A percentile compares a stretch with the other conserved stretches of the same genome.
Conservation (phyloP, 2,113 vertebrate genomes). For the Leucosticte australis region DNA sequence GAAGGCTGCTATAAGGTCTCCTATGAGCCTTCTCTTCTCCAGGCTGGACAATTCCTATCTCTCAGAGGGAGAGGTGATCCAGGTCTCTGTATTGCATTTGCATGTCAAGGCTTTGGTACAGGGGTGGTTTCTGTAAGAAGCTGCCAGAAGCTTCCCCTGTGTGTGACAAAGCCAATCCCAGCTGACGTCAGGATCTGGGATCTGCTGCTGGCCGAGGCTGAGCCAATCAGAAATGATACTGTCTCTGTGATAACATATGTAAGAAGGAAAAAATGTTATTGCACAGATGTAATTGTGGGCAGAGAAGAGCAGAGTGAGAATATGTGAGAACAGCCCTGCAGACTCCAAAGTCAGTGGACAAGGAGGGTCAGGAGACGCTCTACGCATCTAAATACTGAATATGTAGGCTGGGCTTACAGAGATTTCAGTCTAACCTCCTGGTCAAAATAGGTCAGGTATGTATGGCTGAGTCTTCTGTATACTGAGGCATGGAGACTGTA, state of each 20-base stretch:
- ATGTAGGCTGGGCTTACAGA: not conserved
- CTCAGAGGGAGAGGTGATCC: not conserved
- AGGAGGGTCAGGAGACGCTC: not conserved
- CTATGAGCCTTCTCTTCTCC: not conserved
- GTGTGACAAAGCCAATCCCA: not conserved
- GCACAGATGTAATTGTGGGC: not conserved
- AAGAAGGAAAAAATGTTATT: not conserved
- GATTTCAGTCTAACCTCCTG: not conserved
- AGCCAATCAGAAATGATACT: too few relatives aligned
- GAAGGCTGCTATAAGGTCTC: not conserved
- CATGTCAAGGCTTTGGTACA: not conserved
- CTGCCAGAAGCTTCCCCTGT: not conserved
- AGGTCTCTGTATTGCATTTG: not conserved
- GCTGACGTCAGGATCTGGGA: not conserved
- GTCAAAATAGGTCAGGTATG: not conserved
- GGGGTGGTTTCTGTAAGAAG: not conserved
- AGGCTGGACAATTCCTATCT: not conserved
- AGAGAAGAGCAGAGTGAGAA: not conserved
- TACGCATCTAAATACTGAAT: not conserved
- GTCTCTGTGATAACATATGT: not conserved
- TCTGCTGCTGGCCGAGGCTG: not conserved
- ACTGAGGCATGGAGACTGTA: rapidly evolving
- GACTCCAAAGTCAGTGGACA: not conserved
- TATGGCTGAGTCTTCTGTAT: not conserved
- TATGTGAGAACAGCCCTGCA: not conserved